Evolutionary conservation across 2,888 invertebrate genomes (phyloP).

Genomic region (Nemapogon koenigi): DNA sequence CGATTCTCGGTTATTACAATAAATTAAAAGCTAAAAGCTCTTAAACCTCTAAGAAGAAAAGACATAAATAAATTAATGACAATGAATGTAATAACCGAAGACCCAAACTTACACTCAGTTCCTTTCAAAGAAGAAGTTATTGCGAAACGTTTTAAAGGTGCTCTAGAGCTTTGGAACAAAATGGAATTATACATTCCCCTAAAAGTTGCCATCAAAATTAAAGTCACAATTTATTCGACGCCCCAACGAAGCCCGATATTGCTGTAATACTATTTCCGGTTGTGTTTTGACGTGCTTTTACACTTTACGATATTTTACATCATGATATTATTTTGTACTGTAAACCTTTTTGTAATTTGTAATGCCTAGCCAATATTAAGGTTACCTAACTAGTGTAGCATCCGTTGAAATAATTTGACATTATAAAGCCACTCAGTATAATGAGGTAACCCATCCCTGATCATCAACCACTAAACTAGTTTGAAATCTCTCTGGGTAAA

Average conservation of each 20-base stretch:
- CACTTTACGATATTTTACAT: slow-evolving; percentile 7
- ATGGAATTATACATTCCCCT: slow-evolving; percentile 59
- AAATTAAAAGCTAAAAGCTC: slow-evolving; percentile 2
- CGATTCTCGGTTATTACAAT: too few relatives aligned
- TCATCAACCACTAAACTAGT: too few relatives aligned
- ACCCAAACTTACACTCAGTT: slow-evolving; percentile 6
- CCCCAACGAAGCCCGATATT: slow-evolving; percentile 14
- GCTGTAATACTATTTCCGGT: slow-evolving; percentile 11
- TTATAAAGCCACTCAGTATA: too few relatives aligned
- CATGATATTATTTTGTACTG: too few relatives aligned
- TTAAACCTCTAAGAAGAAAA: slow-evolving; percentile 3
- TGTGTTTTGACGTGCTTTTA: slow-evolving; percentile 9
- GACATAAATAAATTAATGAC: slow-evolving; percentile 8
- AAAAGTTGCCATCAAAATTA: slow-evolving; percentile 56
- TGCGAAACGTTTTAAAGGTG: slow-evolving; percentile 11
- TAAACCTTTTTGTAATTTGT: too few relatives aligned
- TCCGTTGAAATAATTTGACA: too few relatives aligned
- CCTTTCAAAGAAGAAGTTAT: slow-evolving; percentile 10
- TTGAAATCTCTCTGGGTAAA: too few relatives aligned
- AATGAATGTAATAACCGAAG: slow-evolving; percentile 9
- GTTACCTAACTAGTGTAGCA: too few relatives aligned
- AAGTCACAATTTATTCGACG: slow-evolving; percentile 46
- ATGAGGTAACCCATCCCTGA: too few relatives aligned
- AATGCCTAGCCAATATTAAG: too few relatives aligned
- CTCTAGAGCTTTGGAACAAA: slow-evolving; percentile 54